Conservation (phyloP, 2,888 invertebrate genomes). For the Morpho achilles region DNA sequence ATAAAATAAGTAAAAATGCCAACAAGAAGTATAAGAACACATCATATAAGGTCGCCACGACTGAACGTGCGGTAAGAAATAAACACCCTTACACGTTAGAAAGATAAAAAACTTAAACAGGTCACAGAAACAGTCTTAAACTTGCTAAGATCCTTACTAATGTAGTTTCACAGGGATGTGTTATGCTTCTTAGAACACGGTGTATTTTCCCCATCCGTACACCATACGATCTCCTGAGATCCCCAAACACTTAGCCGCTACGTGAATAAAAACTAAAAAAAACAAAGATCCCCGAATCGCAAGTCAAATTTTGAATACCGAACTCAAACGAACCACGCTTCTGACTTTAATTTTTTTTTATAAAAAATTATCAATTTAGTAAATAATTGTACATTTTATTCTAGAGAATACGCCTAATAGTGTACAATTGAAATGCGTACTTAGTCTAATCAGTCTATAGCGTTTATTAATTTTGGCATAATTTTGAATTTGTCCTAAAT, state of each 20-base stretch:
- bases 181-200: slow-evolving; percentile 76
- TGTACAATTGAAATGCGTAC: slow-evolving; percentile 73
- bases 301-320: slow-evolving; percentile 54
- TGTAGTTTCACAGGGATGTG: slow-evolving; percentile 77
- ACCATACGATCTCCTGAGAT: slow-evolving; percentile 52
- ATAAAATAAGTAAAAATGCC: slow-evolving; percentile 79
- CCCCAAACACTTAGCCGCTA: slow-evolving; percentile 66
- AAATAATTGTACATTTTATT: slow-evolving; percentile 73
- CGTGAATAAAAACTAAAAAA: slow-evolving; percentile 39
- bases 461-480: slow-evolving; percentile 76
- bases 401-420: slow-evolving; percentile 77
- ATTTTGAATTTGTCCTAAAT: slow-evolving; percentile 50
- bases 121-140: slow-evolving; percentile 80
- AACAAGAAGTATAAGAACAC: slow-evolving; percentile 79
- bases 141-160: slow-evolving; percentile 78
- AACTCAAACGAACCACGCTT: slow-evolving; percentile 57
- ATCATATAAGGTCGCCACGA: slow-evolving; percentile 58
- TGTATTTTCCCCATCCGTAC: slow-evolving; percentile 58
- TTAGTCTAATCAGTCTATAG: slow-evolving; percentile 80
- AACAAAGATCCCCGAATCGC: slow-evolving; percentile 65
- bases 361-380: slow-evolving; percentile 67
- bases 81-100: slow-evolving; percentile 65
- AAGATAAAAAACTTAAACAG: slow-evolving; percentile 77
- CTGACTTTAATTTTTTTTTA: slow-evolving; percentile 49
- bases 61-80: slow-evolving; percentile 43